phyloP scores from a whole-genome alignment of 2,797 vertebrate genomes.

The Sebastes vulpes region DNA sequence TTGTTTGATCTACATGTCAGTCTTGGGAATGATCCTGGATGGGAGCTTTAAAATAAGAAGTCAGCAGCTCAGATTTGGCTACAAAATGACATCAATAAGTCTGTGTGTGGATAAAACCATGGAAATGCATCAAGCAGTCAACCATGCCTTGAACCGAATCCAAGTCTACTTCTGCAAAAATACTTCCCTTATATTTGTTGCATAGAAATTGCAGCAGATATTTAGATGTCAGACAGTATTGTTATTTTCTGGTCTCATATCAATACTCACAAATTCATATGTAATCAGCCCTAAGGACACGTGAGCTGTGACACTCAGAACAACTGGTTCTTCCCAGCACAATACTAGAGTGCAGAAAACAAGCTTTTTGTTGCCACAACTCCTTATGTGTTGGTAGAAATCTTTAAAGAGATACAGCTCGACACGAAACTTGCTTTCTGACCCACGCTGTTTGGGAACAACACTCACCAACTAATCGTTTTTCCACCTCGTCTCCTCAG shows the following conservation, averaged over 20 bases:
- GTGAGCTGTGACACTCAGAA: slow-evolving; percentile 11
- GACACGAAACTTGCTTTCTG: slow-evolving; percentile 30
- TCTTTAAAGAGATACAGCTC: not conserved
- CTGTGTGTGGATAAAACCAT: not conserved
- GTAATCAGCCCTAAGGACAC: slow-evolving; percentile 2
- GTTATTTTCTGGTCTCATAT: not conserved
- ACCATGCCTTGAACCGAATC: not conserved
- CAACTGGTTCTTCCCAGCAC: not conserved
- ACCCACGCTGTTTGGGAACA: slow-evolving; percentile 29
- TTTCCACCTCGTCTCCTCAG: slow-evolving; percentile 52
- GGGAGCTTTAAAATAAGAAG: not conserved
- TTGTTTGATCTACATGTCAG: not conserved
- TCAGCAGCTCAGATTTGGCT: not conserved
- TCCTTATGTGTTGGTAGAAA: not conserved
- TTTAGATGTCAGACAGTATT: not conserved
- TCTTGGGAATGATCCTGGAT: not conserved
- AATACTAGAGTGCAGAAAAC: slow-evolving; percentile 27
- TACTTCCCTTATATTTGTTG: not conserved
- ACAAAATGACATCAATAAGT: not conserved
- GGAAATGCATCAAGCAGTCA: not conserved
- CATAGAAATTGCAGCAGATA: not conserved
- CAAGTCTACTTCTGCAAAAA: not conserved
- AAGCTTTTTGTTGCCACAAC: slow-evolving; percentile 8
- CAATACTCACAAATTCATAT: not conserved
- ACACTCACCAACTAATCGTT: slow-evolving; percentile 20